These are phyloP conservation scores for Gisinianus flammeolus DNA, from an alignment of 2,888 invertebrate species.

Conservation along the genomic window DNA sequence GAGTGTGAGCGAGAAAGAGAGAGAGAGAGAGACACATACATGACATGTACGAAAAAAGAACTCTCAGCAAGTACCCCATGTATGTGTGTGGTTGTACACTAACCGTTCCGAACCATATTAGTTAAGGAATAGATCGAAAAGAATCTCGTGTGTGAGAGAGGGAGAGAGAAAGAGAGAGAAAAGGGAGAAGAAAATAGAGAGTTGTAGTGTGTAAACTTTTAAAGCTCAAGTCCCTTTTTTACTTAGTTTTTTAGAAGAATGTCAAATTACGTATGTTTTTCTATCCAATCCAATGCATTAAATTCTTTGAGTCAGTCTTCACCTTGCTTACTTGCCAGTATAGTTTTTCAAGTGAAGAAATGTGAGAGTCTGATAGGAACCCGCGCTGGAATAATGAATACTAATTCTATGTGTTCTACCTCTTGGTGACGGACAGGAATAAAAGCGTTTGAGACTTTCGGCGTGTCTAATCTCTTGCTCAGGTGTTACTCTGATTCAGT, in stretches of 20 bases:
- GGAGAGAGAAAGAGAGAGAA: no score
- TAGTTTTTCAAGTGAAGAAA: conserved; percentile 16
- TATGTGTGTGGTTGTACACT: neutral
- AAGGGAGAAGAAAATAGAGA: neutral
- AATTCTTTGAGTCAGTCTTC: no score
- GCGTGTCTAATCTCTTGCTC: conserved; percentile 37
- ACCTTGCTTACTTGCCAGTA: no score
- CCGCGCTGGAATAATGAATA: conserved; percentile 38
- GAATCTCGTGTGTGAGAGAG: no score
- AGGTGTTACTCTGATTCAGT: conserved; percentile 34
- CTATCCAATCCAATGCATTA: no score
- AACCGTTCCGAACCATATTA: no score
- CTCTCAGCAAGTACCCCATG: neutral
- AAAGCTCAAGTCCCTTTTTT: neutral
- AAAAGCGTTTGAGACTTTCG: conserved; percentile 36
- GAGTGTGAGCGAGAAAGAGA: neutral
- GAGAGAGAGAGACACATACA: neutral
- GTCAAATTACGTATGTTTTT: no score
- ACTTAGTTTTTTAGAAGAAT: no score
- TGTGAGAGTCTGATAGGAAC: conserved; percentile 14
- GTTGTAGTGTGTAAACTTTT: neutral
- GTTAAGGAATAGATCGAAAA: no score
- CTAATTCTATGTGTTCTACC: conserved; percentile 25
- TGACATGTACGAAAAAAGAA: neutral
- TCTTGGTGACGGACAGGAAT: conserved; percentile 23